Conservation (phyloP, 2,888 invertebrate species). For the Sinodicranocentrus sp. region DNA sequence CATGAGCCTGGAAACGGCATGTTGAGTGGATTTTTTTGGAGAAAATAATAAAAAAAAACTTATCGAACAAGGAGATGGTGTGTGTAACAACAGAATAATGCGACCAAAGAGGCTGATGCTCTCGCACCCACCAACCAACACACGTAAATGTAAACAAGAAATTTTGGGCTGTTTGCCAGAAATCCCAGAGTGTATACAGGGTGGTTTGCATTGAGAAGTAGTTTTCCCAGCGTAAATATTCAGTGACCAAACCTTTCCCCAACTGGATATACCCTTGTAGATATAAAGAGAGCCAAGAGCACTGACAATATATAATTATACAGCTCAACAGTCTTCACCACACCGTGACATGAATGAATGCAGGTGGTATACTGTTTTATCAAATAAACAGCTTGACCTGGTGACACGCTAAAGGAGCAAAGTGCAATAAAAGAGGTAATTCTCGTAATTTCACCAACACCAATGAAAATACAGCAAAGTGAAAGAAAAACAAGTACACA, state of each 20-base stretch:
- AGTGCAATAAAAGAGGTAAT: conserved; percentile 37
- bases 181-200: background rate
- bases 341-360: conserved; percentile 33
- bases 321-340: background rate
- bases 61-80: conserved; percentile 29
- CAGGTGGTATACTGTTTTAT: conserved; percentile 49
- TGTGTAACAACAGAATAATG: conserved; percentile 41
- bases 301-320: conserved; percentile 42
- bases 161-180: conserved; percentile 55
- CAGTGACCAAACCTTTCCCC: background rate
- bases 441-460: conserved; percentile 24
- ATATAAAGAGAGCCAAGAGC: background rate
- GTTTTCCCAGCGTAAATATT: background rate
- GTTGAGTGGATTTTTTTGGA: conserved; percentile 27
- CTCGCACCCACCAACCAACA: conserved; percentile 25
- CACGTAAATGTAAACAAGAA: conserved; percentile 62
- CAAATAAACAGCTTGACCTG: conserved; percentile 60
- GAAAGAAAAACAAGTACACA: too few species aligned
- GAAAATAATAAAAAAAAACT: conserved; percentile 25
- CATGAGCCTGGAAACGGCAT: conserved; percentile 22
- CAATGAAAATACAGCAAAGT: too few species aligned
- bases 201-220: conserved; percentile 22
- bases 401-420: conserved; percentile 31
- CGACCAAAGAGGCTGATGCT: conserved; percentile 35
- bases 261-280: background rate